Conservation (phyloP, 2,113 vertebrate genomes). For the Rhinopomastus cyanomelas region DNA sequence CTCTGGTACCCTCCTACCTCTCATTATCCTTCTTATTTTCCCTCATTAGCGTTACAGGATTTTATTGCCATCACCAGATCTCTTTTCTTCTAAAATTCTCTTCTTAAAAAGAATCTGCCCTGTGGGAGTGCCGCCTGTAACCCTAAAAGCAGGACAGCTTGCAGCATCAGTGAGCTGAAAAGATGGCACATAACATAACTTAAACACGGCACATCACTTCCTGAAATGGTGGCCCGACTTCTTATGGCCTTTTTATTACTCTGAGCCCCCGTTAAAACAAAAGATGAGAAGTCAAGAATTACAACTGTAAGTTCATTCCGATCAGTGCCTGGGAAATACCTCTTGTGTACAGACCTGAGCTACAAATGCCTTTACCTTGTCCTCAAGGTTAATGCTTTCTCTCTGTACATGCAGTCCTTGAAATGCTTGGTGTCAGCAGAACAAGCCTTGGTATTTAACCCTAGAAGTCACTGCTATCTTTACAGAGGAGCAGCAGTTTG, state of each 20-base stretch:
- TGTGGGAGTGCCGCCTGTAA: too few relatives aligned
- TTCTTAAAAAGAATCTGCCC: too few relatives aligned
- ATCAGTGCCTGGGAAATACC: neutral
- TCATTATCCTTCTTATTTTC: too few relatives aligned
- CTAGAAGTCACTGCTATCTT: neutral
- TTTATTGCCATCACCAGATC: too few relatives aligned
- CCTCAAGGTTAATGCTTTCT: conserved; percentile 5
- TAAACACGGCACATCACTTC: too few relatives aligned
- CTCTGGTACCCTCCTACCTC: too few relatives aligned
- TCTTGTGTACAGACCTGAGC: neutral
- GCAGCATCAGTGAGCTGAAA: neutral
- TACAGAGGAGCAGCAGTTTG: neutral
- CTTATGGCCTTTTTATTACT: neutral
- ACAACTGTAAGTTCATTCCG: neutral
- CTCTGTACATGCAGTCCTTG: neutral
- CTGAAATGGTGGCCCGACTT: neutral
- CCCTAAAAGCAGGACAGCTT: too few relatives aligned
- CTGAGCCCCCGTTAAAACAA: neutral
- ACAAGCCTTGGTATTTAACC: neutral
- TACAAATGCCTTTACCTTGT: neutral
- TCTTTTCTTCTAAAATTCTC: too few relatives aligned
- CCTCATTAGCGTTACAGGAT: too few relatives aligned
- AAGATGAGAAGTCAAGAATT: neutral
- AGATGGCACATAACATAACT: too few relatives aligned
- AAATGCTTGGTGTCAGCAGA: neutral